These are phyloP conservation scores for Nothoprocta pentlandii DNA, from an alignment of 2,113 vertebrate species.

Conservation along the genomic window DNA sequence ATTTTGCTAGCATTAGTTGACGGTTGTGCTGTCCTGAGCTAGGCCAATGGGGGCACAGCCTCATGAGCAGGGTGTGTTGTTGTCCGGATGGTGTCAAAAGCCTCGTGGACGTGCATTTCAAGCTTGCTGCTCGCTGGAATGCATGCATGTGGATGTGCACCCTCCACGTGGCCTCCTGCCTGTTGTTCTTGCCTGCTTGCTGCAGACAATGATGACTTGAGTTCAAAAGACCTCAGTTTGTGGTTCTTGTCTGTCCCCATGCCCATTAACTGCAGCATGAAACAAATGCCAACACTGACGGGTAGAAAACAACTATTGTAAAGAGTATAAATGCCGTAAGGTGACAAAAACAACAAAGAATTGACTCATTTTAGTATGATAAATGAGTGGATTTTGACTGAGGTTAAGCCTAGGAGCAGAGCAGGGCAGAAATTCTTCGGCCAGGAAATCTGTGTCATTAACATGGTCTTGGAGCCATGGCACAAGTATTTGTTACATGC, in stretches of 20 bases:
- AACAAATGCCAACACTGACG: not conserved
- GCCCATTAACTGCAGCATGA: not conserved
- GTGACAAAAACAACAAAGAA: not conserved
- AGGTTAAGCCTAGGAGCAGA: not conserved
- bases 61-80: rapidly evolving
- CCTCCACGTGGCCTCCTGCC: not conserved
- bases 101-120: not conserved
- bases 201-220: not conserved
- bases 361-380: not conserved
- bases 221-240: not conserved
- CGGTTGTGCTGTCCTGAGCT: not conserved
- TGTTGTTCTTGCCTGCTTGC: not conserved
- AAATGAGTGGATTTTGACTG: not conserved
- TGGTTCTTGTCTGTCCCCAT: not conserved
- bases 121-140: not conserved
- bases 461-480: not conserved
- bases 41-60: not conserved
- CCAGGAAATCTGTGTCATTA: not conserved
- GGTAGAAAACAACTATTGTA: not conserved
- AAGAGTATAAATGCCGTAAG: not conserved
- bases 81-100: rapidly evolving
- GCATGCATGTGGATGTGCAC: rapidly evolving
- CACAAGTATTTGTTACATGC: not conserved
- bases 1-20: not conserved
- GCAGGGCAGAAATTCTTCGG: not conserved